Percentiles rank a stretch among this genome's conserved stretches.
These are phyloP conservation scores for Celastrina argiolus DNA, from an alignment of 2,888 invertebrate genomes.

Conservation along the genomic window DNA sequence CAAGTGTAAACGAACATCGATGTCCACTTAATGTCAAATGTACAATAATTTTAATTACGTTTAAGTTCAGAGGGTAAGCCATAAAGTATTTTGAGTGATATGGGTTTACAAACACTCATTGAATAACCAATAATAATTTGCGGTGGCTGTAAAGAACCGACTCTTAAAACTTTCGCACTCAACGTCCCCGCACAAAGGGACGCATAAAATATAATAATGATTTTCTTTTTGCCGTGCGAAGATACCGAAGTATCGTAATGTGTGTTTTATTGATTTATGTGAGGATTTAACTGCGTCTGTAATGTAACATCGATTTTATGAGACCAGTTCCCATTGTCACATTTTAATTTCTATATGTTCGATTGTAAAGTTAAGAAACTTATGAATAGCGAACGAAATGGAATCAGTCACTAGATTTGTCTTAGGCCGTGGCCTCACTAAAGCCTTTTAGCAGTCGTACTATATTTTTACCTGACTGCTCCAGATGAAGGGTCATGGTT, in stretches of 20 bases:
- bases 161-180: conserved; percentile 56
- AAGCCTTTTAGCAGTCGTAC: too few relatives aligned
- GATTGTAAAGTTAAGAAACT: not conserved
- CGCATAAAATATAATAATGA: conserved; percentile 45
- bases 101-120: conserved; percentile 33
- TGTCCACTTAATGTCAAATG: not conserved
- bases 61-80: not conserved
- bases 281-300: conserved; percentile 9
- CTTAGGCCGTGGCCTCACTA: too few relatives aligned
- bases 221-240: conserved; percentile 31
- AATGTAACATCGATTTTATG: not conserved
- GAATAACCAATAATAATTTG: conserved; percentile 39
- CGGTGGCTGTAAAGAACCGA: conserved; percentile 44
- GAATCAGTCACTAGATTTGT: not conserved
- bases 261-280: conserved; percentile 23
- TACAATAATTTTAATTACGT: not conserved
- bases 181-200: conserved; percentile 43
- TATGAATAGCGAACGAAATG: not conserved
- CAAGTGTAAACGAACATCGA: not conserved
- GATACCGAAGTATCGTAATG: conserved; percentile 19
- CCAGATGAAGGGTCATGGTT: too few relatives aligned
- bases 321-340: conserved; percentile 4
- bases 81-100: conserved; percentile 12
- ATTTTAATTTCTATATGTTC: not conserved
- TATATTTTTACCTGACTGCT: too few relatives aligned